Conservation (phyloP, 2,113 vertebrate genomes). For the Tetraodon nigroviridis region DNA sequence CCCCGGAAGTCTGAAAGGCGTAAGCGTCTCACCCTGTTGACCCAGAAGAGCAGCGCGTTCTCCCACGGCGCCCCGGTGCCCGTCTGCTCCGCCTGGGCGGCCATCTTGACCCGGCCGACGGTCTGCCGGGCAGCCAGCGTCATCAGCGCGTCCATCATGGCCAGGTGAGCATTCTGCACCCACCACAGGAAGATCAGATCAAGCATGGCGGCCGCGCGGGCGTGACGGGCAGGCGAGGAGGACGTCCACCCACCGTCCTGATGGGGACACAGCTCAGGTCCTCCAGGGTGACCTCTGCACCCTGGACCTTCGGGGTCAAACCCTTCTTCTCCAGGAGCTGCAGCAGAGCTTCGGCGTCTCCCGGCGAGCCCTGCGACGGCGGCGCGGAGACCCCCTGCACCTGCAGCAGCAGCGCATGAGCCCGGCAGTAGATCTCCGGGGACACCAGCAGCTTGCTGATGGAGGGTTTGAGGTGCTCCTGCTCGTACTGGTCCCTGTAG, state of each 20-base stretch:
- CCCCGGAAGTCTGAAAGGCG: background rate
- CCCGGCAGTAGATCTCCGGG: conserved; percentile 81
- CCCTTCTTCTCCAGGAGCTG: conserved; percentile 76
- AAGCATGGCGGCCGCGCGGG: background rate
- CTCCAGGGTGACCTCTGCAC: conserved; percentile 71
- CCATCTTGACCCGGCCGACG: conserved; percentile 72
- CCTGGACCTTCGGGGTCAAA: conserved; percentile 68
- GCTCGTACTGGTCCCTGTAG: conserved; percentile 81
- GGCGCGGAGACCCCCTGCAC: conserved; percentile 29
- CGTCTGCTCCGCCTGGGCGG: conserved; percentile 68
- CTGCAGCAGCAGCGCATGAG: conserved; percentile 70
- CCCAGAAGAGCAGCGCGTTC: conserved; percentile 84
- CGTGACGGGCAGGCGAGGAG: background rate
- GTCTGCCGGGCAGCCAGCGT: conserved; percentile 77
- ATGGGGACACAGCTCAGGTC: conserved; percentile 82
- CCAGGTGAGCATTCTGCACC: conserved; percentile 78
- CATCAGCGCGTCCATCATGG: conserved; percentile 86
- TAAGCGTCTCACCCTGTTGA: conserved; percentile 78
- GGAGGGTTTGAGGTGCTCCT: conserved; percentile 81
- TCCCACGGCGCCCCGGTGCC: conserved; percentile 74
- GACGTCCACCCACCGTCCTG: conserved; percentile 73
- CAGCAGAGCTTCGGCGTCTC: conserved; percentile 72
- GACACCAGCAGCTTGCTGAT: conserved; percentile 81
- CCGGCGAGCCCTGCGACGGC: conserved; percentile 43
- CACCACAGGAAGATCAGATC: conserved; percentile 22